A percentile compares a stretch with the other conserved stretches of the same genome.
Conservation (phyloP, 1,140 invertebrate species). For the Bombus pyrosoma region DNA sequence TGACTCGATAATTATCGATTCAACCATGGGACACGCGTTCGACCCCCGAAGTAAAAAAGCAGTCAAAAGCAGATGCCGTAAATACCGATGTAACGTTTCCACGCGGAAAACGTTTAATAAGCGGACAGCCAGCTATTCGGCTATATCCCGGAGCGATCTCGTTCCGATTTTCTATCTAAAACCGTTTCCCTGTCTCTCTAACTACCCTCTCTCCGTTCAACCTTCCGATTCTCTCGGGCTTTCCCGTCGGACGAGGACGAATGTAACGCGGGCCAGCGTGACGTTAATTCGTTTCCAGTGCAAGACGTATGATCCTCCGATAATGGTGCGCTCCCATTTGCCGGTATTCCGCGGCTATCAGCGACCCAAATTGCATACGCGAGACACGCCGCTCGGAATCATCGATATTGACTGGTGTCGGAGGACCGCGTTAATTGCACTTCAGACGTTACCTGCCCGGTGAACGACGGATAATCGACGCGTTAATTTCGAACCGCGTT, state of each 20-base stretch:
- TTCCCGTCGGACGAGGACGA: conserved; percentile 41
- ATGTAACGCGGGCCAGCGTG: conserved; percentile 54
- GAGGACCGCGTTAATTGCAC: conserved; percentile 37
- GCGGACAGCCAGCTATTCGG: neutral
- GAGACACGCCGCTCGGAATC: conserved; percentile 8
- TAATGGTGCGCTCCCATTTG: conserved; percentile 31
- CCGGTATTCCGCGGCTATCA: conserved; percentile 38
- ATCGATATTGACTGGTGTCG: conserved; percentile 39
- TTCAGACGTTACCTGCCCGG: conserved; percentile 14
- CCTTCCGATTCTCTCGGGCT: conserved; percentile 23
- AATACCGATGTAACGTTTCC: conserved; percentile 27
- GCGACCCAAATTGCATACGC: conserved; percentile 36
- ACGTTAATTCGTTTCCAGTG: conserved; percentile 68
- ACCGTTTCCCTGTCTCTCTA: neutral
- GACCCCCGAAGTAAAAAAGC: conserved; percentile 1
- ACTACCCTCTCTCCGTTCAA: neutral
- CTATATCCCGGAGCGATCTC: conserved; percentile 1
- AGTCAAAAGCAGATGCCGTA: conserved; percentile 17
- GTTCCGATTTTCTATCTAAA: conserved; percentile 51
- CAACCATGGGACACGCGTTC: neutral
- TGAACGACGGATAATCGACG: conserved; percentile 10
- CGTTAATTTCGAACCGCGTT: neutral
- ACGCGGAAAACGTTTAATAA: conserved; percentile 37
- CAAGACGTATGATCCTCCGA: conserved; percentile 64
- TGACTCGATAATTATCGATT: conserved; percentile 14